phyloP scores from a whole-genome alignment of 2,888 invertebrate genomes.

The Hypena proboscidalis region DNA sequence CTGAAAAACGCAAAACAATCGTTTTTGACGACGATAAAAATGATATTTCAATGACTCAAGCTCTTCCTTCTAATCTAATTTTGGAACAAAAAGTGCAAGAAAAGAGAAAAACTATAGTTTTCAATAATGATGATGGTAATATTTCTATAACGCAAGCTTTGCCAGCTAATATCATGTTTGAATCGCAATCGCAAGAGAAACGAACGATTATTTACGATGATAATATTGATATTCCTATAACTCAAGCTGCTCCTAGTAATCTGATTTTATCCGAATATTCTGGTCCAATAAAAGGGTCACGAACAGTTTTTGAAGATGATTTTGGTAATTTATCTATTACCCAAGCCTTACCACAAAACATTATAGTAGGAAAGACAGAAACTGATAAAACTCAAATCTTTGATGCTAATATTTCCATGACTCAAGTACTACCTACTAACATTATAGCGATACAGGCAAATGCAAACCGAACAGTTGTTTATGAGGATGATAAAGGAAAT shows the following conservation, averaged over 20 bases:
- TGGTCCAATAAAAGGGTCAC: background rate
- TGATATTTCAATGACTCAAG: conserved; percentile 47
- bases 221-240: conserved; percentile 33
- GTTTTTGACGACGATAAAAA: conserved; percentile 10
- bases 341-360: conserved; percentile 19
- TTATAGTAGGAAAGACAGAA: conserved; percentile 10
- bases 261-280: conserved; percentile 16
- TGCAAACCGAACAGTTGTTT: conserved; percentile 19
- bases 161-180: conserved; percentile 22
- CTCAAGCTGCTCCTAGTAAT: conserved; percentile 37
- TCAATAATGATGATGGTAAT: conserved; percentile 36
- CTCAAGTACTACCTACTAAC: conserved; percentile 32
- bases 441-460: conserved; percentile 11
- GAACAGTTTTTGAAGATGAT: conserved; percentile 3
- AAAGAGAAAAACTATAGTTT: conserved; percentile 20
- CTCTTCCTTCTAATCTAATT: conserved; percentile 35
- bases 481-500: conserved; percentile 36
- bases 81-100: conserved; percentile 6
- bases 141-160: conserved; percentile 39
- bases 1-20: conserved; percentile 10
- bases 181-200: conserved; percentile 15
- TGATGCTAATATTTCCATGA: conserved; percentile 20
- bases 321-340: conserved; percentile 27
- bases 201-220: conserved; percentile 36
- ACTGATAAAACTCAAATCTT: conserved; percentile 29